Evolutionary conservation across 2,797 vertebrate species (phyloP).

Genomic region (Chanos chanos): DNA sequence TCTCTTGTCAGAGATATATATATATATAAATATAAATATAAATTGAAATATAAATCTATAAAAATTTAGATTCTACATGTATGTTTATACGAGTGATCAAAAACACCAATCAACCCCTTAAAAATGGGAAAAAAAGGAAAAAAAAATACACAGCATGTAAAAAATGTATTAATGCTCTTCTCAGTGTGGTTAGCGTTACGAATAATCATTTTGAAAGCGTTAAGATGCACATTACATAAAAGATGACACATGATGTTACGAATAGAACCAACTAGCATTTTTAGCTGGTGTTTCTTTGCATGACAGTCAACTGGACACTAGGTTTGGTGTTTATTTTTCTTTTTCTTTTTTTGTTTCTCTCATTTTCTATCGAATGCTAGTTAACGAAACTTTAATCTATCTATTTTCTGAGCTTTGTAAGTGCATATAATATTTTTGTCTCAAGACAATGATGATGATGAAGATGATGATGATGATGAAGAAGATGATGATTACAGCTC

Average conservation of each 20-base stretch:
- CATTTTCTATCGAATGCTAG: slow-evolving; percentile 74
- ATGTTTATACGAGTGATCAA: slow-evolving; percentile 35
- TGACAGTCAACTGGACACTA: slow-evolving; percentile 63
- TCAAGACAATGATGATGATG: slow-evolving; percentile 57
- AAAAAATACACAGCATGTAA: slow-evolving; percentile 65
- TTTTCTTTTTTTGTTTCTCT: slow-evolving; percentile 47
- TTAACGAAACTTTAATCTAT: slow-evolving; percentile 64
- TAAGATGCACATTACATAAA: slow-evolving; percentile 58
- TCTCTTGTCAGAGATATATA: slow-evolving; percentile 15
- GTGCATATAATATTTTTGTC: slow-evolving; percentile 73
- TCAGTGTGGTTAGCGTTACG: slow-evolving; percentile 63
- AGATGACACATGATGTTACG: slow-evolving; percentile 61
- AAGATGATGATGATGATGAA: slow-evolving; percentile 42
- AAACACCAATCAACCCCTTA: slow-evolving; percentile 30
- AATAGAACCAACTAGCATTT: slow-evolving; percentile 55
- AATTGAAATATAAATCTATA: too few relatives aligned
- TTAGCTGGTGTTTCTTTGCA: slow-evolving; percentile 71
- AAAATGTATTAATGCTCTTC: slow-evolving; percentile 62
- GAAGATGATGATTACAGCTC: slow-evolving; percentile 31
- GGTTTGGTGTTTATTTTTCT: slow-evolving; percentile 52
- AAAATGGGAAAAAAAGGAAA: slow-evolving; percentile 31
- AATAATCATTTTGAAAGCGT: slow-evolving; percentile 47
- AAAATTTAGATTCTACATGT: slow-evolving; percentile 20
- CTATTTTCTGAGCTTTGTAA: slow-evolving; percentile 72
- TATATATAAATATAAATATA: too few relatives aligned